Evolutionary conservation across 2,888 invertebrate species (phyloP).

Genomic region (Tachina fera): DNA sequence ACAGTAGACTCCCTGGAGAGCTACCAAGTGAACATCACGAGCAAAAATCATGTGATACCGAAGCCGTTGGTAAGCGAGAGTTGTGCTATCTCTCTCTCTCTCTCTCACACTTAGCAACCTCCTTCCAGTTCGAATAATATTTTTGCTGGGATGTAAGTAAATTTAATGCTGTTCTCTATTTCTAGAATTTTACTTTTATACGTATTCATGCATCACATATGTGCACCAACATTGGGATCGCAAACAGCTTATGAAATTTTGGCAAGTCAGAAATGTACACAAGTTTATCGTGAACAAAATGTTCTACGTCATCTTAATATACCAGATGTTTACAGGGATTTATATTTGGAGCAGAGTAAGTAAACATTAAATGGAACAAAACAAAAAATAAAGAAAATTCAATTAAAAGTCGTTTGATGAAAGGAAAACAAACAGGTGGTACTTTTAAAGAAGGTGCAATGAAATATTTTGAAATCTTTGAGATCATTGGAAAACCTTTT

Average conservation of each 20-base stretch:
- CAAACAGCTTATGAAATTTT: conserved; percentile 75
- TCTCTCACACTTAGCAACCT: too few relatives aligned
- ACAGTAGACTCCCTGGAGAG: too few relatives aligned
- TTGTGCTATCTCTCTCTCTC: too few relatives aligned
- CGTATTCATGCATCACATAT: conserved; percentile 78
- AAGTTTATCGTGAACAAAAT: conserved; percentile 78
- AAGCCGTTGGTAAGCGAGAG: too few relatives aligned
- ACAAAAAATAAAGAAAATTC: not conserved
- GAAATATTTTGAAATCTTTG: not conserved
- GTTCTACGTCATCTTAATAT: conserved; percentile 77
- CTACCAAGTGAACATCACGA: too few relatives aligned
- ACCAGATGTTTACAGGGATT: conserved; percentile 78
- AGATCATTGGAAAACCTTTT: not conserved
- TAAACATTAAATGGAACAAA: conserved; percentile 27
- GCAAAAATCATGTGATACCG: too few relatives aligned
- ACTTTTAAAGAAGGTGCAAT: not conserved
- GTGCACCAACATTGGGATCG: conserved; percentile 75
- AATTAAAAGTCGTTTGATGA: not conserved
- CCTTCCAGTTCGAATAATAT: too few relatives aligned
- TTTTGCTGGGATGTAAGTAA: too few relatives aligned
- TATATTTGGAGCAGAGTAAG: conserved; percentile 81
- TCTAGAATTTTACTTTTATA: conserved; percentile 78
- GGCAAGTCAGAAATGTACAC: conserved; percentile 75
- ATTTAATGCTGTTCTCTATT: conserved; percentile 19
- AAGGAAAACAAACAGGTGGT: conserved; percentile 18